Percentiles rank a stretch among this genome's conserved stretches.
phyloP scores from a whole-genome alignment of 2,113 vertebrate genomes.

The Calonectris borealis region DNA sequence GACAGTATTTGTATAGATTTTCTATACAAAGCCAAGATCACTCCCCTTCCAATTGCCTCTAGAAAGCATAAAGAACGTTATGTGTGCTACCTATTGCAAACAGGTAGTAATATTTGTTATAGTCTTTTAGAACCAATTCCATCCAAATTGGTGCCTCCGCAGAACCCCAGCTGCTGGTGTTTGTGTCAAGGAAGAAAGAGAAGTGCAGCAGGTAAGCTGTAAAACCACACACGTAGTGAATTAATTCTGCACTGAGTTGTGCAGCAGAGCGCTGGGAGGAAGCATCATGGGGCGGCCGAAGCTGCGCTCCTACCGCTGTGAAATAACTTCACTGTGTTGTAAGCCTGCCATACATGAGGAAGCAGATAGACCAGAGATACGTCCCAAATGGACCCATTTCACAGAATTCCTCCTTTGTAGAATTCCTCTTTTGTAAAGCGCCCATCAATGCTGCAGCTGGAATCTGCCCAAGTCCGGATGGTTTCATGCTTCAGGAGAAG shows the following conservation, averaged over 20 bases:
- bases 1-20: neutral
- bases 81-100: neutral
- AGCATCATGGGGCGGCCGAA: fast-evolving
- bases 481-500: slow-evolving; percentile 10
- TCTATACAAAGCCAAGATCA: neutral
- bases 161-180: neutral
- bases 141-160: neutral
- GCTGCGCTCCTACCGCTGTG: neutral
- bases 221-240: fast-evolving
- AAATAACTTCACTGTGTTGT: neutral
- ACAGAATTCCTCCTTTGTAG: neutral
- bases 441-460: neutral
- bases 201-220: neutral
- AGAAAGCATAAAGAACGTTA: neutral
- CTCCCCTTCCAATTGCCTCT: neutral
- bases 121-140: neutral
- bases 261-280: neutral
- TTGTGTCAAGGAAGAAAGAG: neutral
- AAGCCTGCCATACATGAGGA: neutral
- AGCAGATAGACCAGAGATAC: neutral
- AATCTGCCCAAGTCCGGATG: neutral
- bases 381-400: neutral
- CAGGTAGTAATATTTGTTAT: neutral
- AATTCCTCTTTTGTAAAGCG: neutral
- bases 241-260: neutral